phyloP scores from a whole-genome alignment of 2,888 invertebrate genomes.

The Cactoblastis cactorum region DNA sequence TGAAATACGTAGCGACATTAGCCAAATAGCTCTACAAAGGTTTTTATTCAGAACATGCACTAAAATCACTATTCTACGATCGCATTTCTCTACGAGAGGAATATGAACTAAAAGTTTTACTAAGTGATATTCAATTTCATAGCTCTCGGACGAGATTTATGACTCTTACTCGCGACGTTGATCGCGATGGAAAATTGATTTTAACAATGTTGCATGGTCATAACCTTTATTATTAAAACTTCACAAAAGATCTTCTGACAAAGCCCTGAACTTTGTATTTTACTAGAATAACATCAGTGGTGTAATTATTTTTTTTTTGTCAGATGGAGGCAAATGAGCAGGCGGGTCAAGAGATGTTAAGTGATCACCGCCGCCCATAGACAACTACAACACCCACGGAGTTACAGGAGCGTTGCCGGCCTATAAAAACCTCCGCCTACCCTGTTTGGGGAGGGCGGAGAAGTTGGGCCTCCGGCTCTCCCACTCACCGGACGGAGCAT shows the following conservation, averaged over 20 bases:
- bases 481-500: no score
- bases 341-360: no score
- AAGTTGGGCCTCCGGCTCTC: no score
- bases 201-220: constrained; percentile 8
- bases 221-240: constrained; percentile 2
- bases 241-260: background rate
- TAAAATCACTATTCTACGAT: constrained; percentile 4
- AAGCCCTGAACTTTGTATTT: no score
- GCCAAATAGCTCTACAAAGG: background rate
- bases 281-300: no score
- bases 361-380: no score
- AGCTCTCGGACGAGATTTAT: constrained; percentile 6
- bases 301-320: no score
- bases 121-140: constrained; percentile 8
- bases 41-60: background rate
- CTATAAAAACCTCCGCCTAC: no score
- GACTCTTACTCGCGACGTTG: background rate
- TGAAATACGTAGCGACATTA: background rate
- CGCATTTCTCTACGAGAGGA: background rate
- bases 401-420: no score
- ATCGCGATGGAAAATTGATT: constrained; percentile 4
- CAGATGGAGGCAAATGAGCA: no score
- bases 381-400: no score
- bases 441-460: no score
- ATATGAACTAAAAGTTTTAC: constrained; percentile 6